phyloP scores from a whole-genome alignment of 1,140 invertebrate genomes.

The roundworm (Caenorhabditis elegans) region DNA sequence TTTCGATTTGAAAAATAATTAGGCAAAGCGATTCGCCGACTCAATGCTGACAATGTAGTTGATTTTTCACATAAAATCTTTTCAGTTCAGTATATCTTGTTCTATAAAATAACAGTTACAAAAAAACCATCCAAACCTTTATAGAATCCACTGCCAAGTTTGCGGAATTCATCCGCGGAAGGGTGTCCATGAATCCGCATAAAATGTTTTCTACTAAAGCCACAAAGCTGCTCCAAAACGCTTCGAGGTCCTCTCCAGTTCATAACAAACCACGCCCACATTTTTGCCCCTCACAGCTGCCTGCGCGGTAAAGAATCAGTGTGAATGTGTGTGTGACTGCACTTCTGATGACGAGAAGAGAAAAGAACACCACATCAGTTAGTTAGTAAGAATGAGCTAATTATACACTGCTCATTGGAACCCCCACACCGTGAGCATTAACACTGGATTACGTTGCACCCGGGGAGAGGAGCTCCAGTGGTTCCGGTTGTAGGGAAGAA shows the following conservation, averaged over 20 bases:
- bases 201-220: background rate
- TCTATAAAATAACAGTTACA: too few relatives aligned
- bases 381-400: slow-evolving; percentile 25
- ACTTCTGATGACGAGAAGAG: too few relatives aligned
- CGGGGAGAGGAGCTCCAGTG: background rate
- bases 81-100: too few relatives aligned
- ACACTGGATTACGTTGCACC: slow-evolving; percentile 18
- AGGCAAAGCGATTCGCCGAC: too few relatives aligned
- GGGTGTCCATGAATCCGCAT: slow-evolving; percentile 3
- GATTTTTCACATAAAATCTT: too few relatives aligned
- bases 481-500: background rate
- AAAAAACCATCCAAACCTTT: too few relatives aligned
- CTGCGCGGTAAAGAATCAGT: background rate
- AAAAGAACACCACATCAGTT: slow-evolving; percentile 2
- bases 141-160: background rate
- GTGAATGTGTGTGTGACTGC: too few relatives aligned
- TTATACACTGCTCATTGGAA: background rate
- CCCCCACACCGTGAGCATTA: background rate
- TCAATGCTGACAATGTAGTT: too few relatives aligned
- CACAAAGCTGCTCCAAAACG: too few relatives aligned
- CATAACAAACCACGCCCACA: background rate
- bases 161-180: slow-evolving; percentile 7
- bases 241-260: background rate
- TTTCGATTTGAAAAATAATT: too few relatives aligned
- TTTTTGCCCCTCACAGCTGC: background rate